A percentile compares a stretch with the other conserved stretches of the same genome.
phyloP scores from a whole-genome alignment of 2,797 vertebrate species.

The Nothura maculosa region DNA sequence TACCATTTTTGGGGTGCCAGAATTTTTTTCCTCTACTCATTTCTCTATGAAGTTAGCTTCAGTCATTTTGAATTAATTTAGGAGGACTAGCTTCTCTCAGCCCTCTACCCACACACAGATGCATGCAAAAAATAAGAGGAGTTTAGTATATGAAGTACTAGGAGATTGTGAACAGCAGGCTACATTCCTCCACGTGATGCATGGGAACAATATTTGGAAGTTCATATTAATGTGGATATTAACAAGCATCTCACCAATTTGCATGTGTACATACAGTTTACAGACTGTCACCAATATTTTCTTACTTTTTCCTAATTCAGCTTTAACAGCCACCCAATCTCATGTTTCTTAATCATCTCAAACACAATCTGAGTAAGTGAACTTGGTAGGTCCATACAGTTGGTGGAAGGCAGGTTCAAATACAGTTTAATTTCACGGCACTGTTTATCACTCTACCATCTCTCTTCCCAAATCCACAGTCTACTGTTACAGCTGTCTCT shows the following conservation, averaged over 20 bases:
- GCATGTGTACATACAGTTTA: neutral
- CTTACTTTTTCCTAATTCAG: neutral
- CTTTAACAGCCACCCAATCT: neutral
- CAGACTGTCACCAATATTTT: neutral
- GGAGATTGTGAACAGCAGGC: neutral
- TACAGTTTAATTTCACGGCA: neutral
- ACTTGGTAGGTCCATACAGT: neutral
- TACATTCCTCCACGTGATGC: neutral
- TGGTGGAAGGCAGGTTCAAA: neutral
- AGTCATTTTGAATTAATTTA: slow-evolving; percentile 62
- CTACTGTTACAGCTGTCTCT: neutral
- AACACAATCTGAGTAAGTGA: neutral
- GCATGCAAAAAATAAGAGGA: neutral
- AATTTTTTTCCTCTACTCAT: slow-evolving; percentile 20
- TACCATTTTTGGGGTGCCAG: neutral
- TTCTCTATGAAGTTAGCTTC: slow-evolving; percentile 17
- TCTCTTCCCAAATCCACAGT: neutral
- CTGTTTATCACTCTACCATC: neutral
- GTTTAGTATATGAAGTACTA: neutral
- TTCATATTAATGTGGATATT: neutral
- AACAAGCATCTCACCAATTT: neutral
- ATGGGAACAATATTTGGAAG: neutral
- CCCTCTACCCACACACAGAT: neutral
- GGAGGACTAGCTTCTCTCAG: slow-evolving; percentile 23
- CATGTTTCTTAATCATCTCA: neutral